These are phyloP conservation scores for Chroicocephalus ridibundus DNA, from an alignment of 2,113 vertebrate genomes.

Conservation along the genomic window DNA sequence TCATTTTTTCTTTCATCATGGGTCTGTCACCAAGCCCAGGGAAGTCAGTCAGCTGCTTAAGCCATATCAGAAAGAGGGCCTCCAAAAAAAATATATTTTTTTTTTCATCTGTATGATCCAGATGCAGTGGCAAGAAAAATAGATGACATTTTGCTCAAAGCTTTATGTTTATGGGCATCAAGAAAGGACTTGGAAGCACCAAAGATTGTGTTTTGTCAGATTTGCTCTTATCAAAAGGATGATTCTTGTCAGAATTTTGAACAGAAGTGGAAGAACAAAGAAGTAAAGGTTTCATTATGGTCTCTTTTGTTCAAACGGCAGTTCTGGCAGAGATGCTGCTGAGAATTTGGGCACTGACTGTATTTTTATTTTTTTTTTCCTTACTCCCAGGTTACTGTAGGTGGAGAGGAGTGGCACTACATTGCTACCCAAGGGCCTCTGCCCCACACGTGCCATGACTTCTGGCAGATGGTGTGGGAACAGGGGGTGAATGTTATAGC, in stretches of 20 bases:
- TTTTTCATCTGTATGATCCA: not conserved
- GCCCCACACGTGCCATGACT: conserved; percentile 91
- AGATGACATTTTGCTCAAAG: not conserved
- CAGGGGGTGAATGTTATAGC: conserved; percentile 94
- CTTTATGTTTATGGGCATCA: not conserved
- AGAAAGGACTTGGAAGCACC: not conserved
- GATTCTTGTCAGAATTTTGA: not conserved
- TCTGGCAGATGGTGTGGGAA: conserved; percentile 99
- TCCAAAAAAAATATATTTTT: not conserved
- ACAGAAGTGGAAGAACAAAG: not conserved
- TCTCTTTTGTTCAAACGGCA: not conserved
- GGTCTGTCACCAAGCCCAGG: not conserved
- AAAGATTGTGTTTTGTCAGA: not conserved
- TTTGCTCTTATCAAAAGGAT: not conserved
- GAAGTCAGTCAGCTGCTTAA: not conserved
- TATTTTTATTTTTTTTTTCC: not conserved
- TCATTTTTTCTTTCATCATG: not conserved
- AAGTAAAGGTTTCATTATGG: not conserved
- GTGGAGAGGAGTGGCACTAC: conserved; percentile 93
- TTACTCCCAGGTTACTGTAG: conserved; percentile 83
- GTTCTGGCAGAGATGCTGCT: not conserved
- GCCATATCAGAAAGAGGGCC: not conserved
- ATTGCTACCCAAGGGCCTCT: conserved; percentile 93
- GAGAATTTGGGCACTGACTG: not conserved
- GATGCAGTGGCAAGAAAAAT: not conserved